Evolutionary conservation across 2,113 vertebrate species (phyloP).

Genomic region (Ammodytes marinus): DNA sequence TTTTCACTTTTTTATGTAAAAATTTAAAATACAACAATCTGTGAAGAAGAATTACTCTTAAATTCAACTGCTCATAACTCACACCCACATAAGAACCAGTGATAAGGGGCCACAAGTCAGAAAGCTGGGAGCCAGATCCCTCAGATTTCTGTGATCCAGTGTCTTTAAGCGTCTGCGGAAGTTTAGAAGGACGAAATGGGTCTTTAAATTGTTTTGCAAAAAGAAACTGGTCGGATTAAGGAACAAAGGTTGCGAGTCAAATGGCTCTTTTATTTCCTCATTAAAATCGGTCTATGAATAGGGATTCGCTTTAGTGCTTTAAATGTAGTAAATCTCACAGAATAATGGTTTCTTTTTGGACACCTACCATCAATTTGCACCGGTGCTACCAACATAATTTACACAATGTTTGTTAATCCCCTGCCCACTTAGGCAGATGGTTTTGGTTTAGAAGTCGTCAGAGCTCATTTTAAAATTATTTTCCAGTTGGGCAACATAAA

Average conservation of each 20-base stretch:
- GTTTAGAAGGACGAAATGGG: not conserved
- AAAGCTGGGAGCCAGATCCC: not conserved
- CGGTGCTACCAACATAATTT: not conserved
- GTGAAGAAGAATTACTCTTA: not conserved
- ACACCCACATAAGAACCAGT: not conserved
- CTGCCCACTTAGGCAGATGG: too few species aligned
- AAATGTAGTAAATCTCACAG: constrained; percentile 37
- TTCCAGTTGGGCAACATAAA: too few species aligned
- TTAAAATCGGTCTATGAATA: constrained; percentile 33
- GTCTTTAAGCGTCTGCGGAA: not conserved
- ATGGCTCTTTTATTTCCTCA: constrained; percentile 1
- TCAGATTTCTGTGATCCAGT: not conserved
- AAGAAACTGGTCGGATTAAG: constrained; percentile 21
- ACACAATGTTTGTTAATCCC: not conserved
- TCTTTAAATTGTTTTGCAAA: not conserved
- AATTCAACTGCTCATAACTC: not conserved
- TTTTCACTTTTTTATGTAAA: not conserved
- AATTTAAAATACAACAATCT: not conserved
- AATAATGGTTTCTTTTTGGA: constrained; percentile 24
- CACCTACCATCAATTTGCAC: constrained; percentile 8
- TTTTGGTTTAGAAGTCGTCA: too few species aligned
- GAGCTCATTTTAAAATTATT: too few species aligned
- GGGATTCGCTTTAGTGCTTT: constrained; percentile 27
- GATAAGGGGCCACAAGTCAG: not conserved
- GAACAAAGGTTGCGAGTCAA: constrained; percentile 1